Evolutionary conservation across 37 sponge, comb jelly and placozoan species (phyloP).

Genomic region (Mnemiopsis leidyi): DNA sequence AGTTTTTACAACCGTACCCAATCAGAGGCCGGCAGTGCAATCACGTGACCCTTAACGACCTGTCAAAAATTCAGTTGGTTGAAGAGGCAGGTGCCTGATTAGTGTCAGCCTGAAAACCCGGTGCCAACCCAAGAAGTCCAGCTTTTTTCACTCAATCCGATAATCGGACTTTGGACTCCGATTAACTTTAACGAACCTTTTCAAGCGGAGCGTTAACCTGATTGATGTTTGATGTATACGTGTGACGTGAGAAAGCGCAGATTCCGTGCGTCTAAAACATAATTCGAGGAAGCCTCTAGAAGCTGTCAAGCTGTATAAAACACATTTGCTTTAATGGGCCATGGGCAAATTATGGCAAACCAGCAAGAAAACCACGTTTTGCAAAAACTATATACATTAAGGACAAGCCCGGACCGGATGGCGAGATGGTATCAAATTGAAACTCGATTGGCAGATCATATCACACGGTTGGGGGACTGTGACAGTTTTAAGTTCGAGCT

Average conservation of each 20-base stretch:
- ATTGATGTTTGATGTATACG: no score
- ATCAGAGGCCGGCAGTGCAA: background rate
- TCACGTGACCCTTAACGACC: constrained; percentile 30
- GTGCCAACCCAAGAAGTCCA: background rate
- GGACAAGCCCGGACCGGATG: background rate
- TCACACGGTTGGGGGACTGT: no score
- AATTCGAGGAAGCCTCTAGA: background rate
- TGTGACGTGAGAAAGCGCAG: background rate
- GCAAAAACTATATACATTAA: background rate
- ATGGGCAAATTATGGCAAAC: no score
- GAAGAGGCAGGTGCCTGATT: background rate
- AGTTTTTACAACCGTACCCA: background rate
- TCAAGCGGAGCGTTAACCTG: no score
- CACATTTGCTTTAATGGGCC: no score
- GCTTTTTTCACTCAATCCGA: background rate
- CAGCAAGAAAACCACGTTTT: no score
- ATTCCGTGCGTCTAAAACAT: background rate
- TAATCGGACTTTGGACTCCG: background rate
- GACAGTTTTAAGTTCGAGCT: no score
- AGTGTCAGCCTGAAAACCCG: background rate
- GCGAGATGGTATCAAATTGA: background rate
- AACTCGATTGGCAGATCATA: no score
- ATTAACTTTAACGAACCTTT: no score
- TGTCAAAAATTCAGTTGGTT: constrained; percentile 21
- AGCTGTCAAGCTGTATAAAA: no score